Evolutionary conservation across 2,888 invertebrate genomes (phyloP), one percentile per base, ranked within the genome.

Genomic region (Minunthozetes semirufus): DNA sequence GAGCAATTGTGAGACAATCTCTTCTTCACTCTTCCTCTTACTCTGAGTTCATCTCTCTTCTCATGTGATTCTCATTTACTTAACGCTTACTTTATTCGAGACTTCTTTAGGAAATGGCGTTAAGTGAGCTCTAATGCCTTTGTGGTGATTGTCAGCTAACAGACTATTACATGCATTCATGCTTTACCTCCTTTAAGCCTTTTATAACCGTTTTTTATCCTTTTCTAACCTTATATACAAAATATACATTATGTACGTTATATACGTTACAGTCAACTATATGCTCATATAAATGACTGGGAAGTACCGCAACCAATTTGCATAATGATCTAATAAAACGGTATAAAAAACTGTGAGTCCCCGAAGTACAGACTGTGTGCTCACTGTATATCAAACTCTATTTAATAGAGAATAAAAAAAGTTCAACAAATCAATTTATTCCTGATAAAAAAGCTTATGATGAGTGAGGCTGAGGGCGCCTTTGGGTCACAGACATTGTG

Each of bases 391-490:
- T 70, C 70, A 70, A 70, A 70, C 70, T 13, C 48, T 70, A 70
- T 70, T 70, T 70, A 70, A 70, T 70, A 70, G 70, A 48, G 70
- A 42, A 33, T 68, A 68, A 46, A 70, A 61, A 70, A 70, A 25
- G 70, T 70, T 70, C 70, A 70, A 70, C 70, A 70, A 70, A 70
- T 70, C 70, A 70, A 70, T 70, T 59, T 70, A 70, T 70, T 48
- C 46, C 38, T 70, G 42, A 70, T 70, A 70, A 70, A 70, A 66
- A 70, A 70, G 50, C 72, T 42, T 29, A 22, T 48, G 53, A 72
- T 53, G 42, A 53, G 50, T 53, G 72, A 33, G 71, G n/a, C 22
- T 48, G 25, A 71, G 71, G 46, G 71, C 33, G 48, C 48, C 53
- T 29, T 29, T 48, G 72, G 59, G 59, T 72, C 59, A 72, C 11